phyloP scores from a whole-genome alignment of 2,888 invertebrate species.

The Diadegma fenestrale region DNA sequence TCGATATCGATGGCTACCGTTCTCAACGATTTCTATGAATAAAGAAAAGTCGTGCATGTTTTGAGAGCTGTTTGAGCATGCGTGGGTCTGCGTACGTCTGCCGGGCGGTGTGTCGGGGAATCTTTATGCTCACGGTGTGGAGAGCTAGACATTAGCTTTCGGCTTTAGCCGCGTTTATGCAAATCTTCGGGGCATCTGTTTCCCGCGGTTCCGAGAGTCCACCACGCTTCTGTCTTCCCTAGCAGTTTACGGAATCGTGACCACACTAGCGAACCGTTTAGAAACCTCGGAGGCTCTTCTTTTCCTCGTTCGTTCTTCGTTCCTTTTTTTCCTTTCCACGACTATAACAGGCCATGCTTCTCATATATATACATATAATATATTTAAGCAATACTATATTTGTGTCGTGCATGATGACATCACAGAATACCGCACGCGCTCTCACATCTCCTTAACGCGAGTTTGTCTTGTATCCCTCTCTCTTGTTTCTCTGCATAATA shows the following conservation, averaged over 20 bases:
- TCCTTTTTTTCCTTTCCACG: neutral
- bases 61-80: slow-evolving; percentile 3
- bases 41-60: slow-evolving; percentile 71
- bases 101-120: slow-evolving; percentile 32
- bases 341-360: neutral
- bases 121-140: slow-evolving; percentile 63
- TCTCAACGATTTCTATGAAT: slow-evolving; percentile 76
- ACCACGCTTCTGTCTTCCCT: slow-evolving; percentile 30
- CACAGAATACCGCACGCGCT: slow-evolving; percentile 68
- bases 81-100: neutral
- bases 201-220: slow-evolving; percentile 66
- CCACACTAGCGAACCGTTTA: slow-evolving; percentile 49
- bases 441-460: slow-evolving; percentile 58
- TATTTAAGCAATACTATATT: slow-evolving; percentile 44
- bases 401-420: slow-evolving; percentile 64
- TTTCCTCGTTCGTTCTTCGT: slow-evolving; percentile 20
- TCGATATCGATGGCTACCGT: slow-evolving; percentile 74
- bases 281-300: slow-evolving; percentile 13
- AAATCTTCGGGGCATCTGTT: slow-evolving; percentile 81
- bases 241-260: slow-evolving; percentile 65
- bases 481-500: slow-evolving; percentile 1
- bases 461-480: slow-evolving; percentile 32
- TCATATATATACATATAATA: neutral
- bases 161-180: slow-evolving; percentile 79
- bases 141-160: slow-evolving; percentile 77